Evolutionary conservation across 2,888 invertebrate species (phyloP).

Genomic region (Apotomis betuletana): DNA sequence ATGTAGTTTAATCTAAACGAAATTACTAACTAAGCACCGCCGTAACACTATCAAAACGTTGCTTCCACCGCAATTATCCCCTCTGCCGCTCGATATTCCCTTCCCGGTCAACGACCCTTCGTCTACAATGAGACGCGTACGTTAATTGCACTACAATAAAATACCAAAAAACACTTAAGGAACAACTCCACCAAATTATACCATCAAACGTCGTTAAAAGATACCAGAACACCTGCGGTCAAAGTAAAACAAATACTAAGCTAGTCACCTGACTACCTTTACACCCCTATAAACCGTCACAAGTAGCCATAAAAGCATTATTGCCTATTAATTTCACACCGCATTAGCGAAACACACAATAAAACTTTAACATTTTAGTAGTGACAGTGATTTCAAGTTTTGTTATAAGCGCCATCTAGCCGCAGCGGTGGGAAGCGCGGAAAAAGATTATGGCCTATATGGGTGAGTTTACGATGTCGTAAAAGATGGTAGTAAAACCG

Average conservation of each 20-base stretch:
- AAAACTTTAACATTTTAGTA: conserved; percentile 80
- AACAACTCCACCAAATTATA: conserved; percentile 19
- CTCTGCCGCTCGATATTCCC: conserved; percentile 33
- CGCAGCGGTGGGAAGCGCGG: conserved; percentile 59
- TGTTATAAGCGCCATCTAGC: conserved; percentile 78
- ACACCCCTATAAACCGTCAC: conserved; percentile 76
- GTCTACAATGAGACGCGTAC: conserved; percentile 1
- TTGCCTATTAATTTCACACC: conserved; percentile 84
- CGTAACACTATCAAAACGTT: conserved; percentile 12
- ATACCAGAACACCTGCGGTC: conserved; percentile 67
- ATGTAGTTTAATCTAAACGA: no score
- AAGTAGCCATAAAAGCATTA: conserved; percentile 82
- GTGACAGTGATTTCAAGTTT: conserved; percentile 77
- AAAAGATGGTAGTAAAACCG: conserved; percentile 81
- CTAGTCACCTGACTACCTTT: conserved; percentile 75
- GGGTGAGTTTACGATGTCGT: conserved; percentile 80
- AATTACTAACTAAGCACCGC: not conserved
- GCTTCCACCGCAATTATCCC: conserved; percentile 21
- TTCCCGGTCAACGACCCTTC: conserved; percentile 30
- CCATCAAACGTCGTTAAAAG: conserved; percentile 53
- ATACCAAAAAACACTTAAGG: conserved; percentile 9
- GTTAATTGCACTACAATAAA: conserved; percentile 23
- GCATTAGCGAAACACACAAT: conserved; percentile 83
- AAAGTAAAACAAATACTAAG: conserved; percentile 73
- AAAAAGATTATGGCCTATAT: conserved; percentile 82